A percentile compares a stretch with the other conserved stretches of the same genome.
These are phyloP conservation scores for Heteromurus nitidus DNA, from an alignment of 2,888 invertebrate species.

Conservation along the genomic window DNA sequence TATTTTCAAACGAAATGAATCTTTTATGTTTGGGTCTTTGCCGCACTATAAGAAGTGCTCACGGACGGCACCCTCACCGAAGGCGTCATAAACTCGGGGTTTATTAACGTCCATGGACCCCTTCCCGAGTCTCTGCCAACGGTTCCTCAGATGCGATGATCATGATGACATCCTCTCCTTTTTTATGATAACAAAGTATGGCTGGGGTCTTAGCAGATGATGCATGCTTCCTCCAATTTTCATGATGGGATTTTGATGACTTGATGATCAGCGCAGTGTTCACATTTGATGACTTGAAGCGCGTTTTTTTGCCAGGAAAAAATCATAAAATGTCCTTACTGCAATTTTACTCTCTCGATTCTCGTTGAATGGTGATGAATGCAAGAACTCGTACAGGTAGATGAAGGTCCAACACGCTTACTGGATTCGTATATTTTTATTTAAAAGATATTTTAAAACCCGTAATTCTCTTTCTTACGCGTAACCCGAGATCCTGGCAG, in stretches of 20 bases:
- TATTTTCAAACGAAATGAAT: too few species aligned
- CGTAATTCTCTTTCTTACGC: too few species aligned
- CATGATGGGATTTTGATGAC: conserved; percentile 33
- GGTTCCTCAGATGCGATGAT: conserved; percentile 64
- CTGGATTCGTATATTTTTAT: too few species aligned
- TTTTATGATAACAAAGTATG: conserved; percentile 19
- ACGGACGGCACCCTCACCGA: conserved; percentile 70
- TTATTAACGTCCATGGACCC: conserved; percentile 73
- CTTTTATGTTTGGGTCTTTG: conserved; percentile 72
- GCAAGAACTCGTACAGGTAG: too few species aligned
- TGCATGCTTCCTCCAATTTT: conserved; percentile 32
- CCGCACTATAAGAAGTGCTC: conserved; percentile 71
- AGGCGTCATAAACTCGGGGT: conserved; percentile 70
- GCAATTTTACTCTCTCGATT: too few species aligned
- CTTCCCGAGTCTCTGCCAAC: conserved; percentile 71
- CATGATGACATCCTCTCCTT: conserved; percentile 59
- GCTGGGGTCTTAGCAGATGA: conserved; percentile 20
- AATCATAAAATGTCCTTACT: too few species aligned
- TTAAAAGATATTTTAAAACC: too few species aligned
- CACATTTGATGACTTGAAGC: conserved; percentile 14
- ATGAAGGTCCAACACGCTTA: too few species aligned
- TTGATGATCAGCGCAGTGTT: neutral
- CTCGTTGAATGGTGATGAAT: too few species aligned
- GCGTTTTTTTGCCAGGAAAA: too few species aligned
- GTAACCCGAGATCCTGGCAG: too few species aligned